These are phyloP conservation scores for Drosophila insularis DNA, from an alignment of 1,140 invertebrate species.

Conservation along the genomic window DNA sequence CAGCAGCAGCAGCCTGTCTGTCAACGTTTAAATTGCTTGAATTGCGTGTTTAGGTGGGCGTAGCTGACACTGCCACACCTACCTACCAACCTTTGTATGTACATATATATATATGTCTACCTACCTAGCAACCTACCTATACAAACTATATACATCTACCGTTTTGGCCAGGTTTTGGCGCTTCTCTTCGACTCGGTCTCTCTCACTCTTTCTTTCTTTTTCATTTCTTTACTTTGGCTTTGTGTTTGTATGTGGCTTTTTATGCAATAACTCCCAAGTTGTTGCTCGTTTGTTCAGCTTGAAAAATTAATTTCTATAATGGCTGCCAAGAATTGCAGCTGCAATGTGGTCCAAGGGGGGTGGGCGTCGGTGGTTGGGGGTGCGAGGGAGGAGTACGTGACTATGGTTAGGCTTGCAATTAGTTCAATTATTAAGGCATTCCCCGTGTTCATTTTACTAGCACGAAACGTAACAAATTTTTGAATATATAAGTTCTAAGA, in stretches of 20 bases:
- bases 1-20: slow-evolving; percentile 69
- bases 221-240: slow-evolving; percentile 3
- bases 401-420: slow-evolving; percentile 74
- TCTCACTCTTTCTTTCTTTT: background rate
- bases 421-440: slow-evolving; percentile 74
- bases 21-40: slow-evolving; percentile 78
- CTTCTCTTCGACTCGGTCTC: slow-evolving; percentile 9
- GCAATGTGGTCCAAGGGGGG: slow-evolving; percentile 38
- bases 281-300: slow-evolving; percentile 81
- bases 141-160: slow-evolving; percentile 22
- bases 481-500: slow-evolving; percentile 27
- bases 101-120: background rate
- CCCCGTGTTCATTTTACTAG: slow-evolving; percentile 50
- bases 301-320: slow-evolving; percentile 81
- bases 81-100: background rate
- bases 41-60: slow-evolving; percentile 77
- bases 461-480: slow-evolving; percentile 60
- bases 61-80: slow-evolving; percentile 77
- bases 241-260: slow-evolving; percentile 36
- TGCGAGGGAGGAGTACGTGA: slow-evolving; percentile 46
- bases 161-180: slow-evolving; percentile 39
- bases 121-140: background rate
- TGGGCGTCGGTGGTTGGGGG: slow-evolving; percentile 4
- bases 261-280: slow-evolving; percentile 80
- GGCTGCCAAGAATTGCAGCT: slow-evolving; percentile 78